Base-by-base conservation (phyloP, 2,797 vertebrate genomes). In the Melanotaenia trifasciata region DNA sequence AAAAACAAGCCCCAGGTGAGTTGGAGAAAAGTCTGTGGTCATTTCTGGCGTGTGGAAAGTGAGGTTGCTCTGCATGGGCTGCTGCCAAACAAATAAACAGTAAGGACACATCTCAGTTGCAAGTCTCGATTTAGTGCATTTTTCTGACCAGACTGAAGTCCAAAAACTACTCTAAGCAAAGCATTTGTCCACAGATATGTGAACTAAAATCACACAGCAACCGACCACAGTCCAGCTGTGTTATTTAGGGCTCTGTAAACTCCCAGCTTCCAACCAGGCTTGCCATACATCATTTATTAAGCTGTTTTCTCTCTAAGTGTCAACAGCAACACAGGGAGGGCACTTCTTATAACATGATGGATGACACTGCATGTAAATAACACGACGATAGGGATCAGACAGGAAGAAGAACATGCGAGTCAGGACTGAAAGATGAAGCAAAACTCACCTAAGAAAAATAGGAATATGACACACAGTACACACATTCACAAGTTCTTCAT, bases 231-330 rank as follows among this genome's bases (percentile, higher is more conserved):
- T 77, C 70, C 56, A 61, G 60, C 56, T 16, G 66, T 40, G 79
- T 80, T 86, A 87, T 88, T 88, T 87, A 78, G 65, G 73, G 64
- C 66, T 84, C 60, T 61, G 59, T 70, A 76, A 83, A 83, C 77
- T 68, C 72, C 26, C 43, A 26, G 64, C 70, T n/a, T 68, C 65
- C 58, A 60, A 57, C 54, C 38, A 71, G 70, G 68, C 58, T 66
- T 63, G 76, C 40, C 70, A 54, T 58, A 26, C 57, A 77, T 65
- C 13, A 22, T 80, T 79, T 66, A 77, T 79, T 71, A 79, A 78
- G 64, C 40, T 66, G 43, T 70, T 79, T 81, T 78, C 50, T 66
- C 13, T 18, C 68, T 40, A 22, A 3, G 45, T 67, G 67, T 76
- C 63, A 72, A 77, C 83, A 71, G 51, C 16, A 30, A 72, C 67